A percentile compares a stretch with the other conserved stretches of the same genome.
These are phyloP conservation scores for Drosophila affinis DNA, from an alignment of 2,888 invertebrate genomes.

Conservation along the genomic window DNA sequence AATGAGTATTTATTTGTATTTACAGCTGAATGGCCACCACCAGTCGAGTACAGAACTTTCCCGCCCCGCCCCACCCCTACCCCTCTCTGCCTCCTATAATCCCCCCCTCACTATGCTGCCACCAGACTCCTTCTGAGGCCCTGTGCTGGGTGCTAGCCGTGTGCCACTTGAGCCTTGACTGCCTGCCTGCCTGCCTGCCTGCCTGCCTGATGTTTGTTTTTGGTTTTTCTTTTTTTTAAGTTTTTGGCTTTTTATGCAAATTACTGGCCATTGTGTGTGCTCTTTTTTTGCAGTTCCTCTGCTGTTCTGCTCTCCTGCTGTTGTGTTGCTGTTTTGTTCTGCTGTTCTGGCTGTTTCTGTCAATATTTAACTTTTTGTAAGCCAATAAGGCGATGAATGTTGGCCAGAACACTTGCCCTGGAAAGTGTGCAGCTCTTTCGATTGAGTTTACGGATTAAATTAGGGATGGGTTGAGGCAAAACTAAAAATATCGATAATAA, in stretches of 20 bases:
- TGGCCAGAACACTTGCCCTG: slow-evolving; percentile 53
- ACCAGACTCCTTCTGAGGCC: neutral
- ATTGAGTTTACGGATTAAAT: neutral
- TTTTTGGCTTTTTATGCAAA: slow-evolving; percentile 68
- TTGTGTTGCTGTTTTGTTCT: slow-evolving; percentile 13
- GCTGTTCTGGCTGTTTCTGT: slow-evolving; percentile 34
- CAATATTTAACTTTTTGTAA: slow-evolving; percentile 67
- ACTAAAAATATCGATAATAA: neutral
- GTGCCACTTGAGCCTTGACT: slow-evolving; percentile 24
- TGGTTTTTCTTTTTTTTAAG: slow-evolving; percentile 23
- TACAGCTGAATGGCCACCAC: slow-evolving; percentile 62
- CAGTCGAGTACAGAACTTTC: slow-evolving; percentile 43
- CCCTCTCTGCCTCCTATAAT: too few species aligned
- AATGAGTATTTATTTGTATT: slow-evolving; percentile 78
- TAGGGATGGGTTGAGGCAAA: neutral
- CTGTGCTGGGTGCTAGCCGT: neutral
- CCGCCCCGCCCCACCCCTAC: neutral
- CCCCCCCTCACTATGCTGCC: neutral
- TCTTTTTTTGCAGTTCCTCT: slow-evolving; percentile 4
- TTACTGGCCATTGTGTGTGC: slow-evolving; percentile 57
- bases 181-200: too few species aligned
- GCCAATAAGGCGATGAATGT: slow-evolving; percentile 49
- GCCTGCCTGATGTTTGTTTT: slow-evolving; percentile 25
- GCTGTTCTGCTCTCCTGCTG: slow-evolving; percentile 1
- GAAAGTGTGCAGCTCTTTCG: slow-evolving; percentile 85